These are phyloP conservation scores for Atopsyche davidsoni DNA, from an alignment of 1,140 invertebrate species.

Conservation along the genomic window DNA sequence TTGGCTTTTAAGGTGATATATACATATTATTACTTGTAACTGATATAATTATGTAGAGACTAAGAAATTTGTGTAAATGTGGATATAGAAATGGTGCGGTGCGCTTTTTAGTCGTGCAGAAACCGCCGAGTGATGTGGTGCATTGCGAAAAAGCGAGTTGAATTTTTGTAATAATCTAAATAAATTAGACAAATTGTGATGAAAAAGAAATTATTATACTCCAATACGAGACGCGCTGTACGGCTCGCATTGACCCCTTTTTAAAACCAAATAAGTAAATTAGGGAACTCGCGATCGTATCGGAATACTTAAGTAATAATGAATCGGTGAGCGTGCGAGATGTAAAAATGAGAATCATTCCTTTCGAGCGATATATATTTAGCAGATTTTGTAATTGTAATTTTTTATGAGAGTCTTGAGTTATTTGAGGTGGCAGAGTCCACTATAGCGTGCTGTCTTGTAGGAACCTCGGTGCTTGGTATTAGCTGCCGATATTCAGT, in stretches of 20 bases:
- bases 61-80: constrained; percentile 27
- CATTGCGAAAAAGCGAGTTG: constrained; percentile 16
- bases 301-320: constrained; percentile 12
- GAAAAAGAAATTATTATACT: constrained; percentile 30
- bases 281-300: constrained; percentile 21
- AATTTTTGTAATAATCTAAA: constrained; percentile 29
- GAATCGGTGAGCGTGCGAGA: constrained; percentile 16
- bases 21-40: constrained; percentile 24
- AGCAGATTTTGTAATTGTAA: constrained; percentile 17
- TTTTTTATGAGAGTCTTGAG: constrained; percentile 17
- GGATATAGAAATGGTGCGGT: constrained; percentile 20
- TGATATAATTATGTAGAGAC: constrained; percentile 25
- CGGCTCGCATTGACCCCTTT: constrained; percentile 23
- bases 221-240: constrained; percentile 17
- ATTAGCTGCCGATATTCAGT: constrained; percentile 24
- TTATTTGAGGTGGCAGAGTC: no score
- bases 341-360: constrained; percentile 28
- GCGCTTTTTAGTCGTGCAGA: constrained; percentile 21
- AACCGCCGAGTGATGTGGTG: constrained; percentile 21
- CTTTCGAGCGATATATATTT: constrained; percentile 19
- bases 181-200: constrained; percentile 29
- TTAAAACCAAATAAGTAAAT: constrained; percentile 27
- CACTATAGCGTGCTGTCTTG: constrained; percentile 13
- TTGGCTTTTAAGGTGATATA: constrained; percentile 30
- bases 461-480: constrained; percentile 24